Evolutionary conservation across 2,113 vertebrate species (phyloP).

Genomic region (Arenaria interpres): DNA sequence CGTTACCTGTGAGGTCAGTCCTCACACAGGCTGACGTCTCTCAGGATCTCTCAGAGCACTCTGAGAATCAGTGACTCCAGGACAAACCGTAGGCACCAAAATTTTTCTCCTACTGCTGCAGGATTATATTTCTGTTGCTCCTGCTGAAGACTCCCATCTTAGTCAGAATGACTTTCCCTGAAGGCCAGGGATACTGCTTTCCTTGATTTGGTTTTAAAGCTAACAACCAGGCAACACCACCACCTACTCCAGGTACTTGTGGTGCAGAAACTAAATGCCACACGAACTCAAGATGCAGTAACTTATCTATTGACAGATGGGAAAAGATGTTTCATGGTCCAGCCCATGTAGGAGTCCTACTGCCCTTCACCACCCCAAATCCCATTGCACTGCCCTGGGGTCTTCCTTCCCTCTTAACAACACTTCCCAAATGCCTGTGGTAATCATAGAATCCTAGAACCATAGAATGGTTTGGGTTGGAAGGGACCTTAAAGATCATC

Average conservation of each 20-base stretch:
- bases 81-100: background rate
- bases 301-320: background rate
- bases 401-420: background rate
- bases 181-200: background rate
- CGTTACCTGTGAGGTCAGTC: background rate
- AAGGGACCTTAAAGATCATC: background rate
- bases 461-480: background rate
- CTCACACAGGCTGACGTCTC: background rate
- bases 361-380: background rate
- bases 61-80: background rate
- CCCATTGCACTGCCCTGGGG: background rate
- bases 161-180: background rate
- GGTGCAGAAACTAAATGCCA: background rate
- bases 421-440: background rate
- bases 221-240: background rate
- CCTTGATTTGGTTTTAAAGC: background rate
- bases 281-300: background rate
- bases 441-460: background rate
- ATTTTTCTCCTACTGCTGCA: background rate
- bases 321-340: background rate
- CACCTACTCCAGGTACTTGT: background rate
- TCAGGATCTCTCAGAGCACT: background rate
- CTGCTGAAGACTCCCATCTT: background rate
- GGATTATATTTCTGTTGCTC: background rate
- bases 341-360: background rate